A percentile compares a stretch with the other conserved stretches of the same genome.
Conservation (phyloP, 2,888 invertebrate species). For the Nephrotoma guestfalica region DNA sequence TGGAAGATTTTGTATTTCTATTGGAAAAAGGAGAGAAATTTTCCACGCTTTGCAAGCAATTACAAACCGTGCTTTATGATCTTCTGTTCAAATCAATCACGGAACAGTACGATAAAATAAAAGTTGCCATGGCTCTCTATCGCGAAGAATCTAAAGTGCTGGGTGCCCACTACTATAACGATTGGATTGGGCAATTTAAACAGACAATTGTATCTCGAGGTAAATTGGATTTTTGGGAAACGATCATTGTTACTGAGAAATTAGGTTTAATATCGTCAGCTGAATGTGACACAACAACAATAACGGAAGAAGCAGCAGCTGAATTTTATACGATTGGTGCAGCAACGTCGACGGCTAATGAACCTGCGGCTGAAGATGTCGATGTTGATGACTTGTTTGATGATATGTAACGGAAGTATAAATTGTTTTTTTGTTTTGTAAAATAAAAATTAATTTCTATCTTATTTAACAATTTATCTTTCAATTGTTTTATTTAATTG, state of each 20-base stretch:
- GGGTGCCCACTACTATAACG: conserved; percentile 23
- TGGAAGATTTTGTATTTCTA: conserved; percentile 41
- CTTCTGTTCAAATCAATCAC: conserved; percentile 20
- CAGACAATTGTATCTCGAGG: conserved; percentile 19
- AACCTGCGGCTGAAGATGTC: conserved; percentile 4
- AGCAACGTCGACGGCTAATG: background rate
- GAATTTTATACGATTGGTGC: conserved; percentile 10
- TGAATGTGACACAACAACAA: conserved; percentile 8
- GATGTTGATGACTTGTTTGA: conserved; percentile 12
- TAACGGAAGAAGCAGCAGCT: conserved; percentile 10
- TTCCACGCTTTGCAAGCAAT: conserved; percentile 20
- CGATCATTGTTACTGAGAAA: conserved; percentile 20
- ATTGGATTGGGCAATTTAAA: conserved; percentile 25
- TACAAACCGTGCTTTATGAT: conserved; percentile 22
- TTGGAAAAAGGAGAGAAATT: conserved; percentile 28
- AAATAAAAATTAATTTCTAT: background rate
- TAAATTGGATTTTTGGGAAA: conserved; percentile 25
- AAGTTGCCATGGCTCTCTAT: conserved; percentile 19
- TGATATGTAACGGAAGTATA: background rate
- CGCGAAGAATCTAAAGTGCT: conserved; percentile 31
- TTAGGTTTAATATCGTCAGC: conserved; percentile 19
- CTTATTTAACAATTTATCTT: too few species aligned
- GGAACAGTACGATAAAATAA: conserved; percentile 20
- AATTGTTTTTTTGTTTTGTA: background rate
- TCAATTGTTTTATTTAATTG: background rate